These are phyloP conservation scores for Anthoptus insignis DNA, from an alignment of 2,888 invertebrate genomes.

Conservation along the genomic window DNA sequence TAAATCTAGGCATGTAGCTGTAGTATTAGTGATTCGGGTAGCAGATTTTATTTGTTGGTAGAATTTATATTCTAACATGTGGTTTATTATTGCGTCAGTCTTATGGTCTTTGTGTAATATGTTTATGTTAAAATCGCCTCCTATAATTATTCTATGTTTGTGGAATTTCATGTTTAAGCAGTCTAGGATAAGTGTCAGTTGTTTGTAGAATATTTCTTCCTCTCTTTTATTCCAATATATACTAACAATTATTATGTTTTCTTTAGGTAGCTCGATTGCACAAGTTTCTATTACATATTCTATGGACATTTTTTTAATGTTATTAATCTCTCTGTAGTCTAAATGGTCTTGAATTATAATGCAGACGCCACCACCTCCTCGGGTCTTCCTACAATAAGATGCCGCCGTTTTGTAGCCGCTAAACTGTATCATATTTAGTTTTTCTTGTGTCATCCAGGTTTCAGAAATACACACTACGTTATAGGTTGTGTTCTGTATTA, in stretches of 20 bases:
- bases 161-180: background rate
- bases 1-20: background rate
- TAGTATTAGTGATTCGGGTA: background rate
- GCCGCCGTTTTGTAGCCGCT: background rate
- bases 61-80: conserved; percentile 41
- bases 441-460: conserved; percentile 6
- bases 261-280: background rate
- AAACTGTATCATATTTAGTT: background rate
- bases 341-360: background rate
- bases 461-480: conserved; percentile 4
- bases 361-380: background rate
- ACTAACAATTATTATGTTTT: no score
- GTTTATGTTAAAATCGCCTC: conserved; percentile 37
- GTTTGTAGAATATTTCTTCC: background rate
- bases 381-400: background rate
- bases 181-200: background rate
- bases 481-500: background rate
- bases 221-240: no score
- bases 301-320: background rate
- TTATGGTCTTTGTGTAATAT: conserved; percentile 7
- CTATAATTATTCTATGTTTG: background rate
- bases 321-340: background rate
- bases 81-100: background rate
- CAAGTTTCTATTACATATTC: background rate
- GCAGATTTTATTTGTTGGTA: background rate